Evolutionary conservation across 1,140 invertebrate species (phyloP), one percentile per base, ranked within the genome.

Genomic region (Eurosta solidaginis): DNA sequence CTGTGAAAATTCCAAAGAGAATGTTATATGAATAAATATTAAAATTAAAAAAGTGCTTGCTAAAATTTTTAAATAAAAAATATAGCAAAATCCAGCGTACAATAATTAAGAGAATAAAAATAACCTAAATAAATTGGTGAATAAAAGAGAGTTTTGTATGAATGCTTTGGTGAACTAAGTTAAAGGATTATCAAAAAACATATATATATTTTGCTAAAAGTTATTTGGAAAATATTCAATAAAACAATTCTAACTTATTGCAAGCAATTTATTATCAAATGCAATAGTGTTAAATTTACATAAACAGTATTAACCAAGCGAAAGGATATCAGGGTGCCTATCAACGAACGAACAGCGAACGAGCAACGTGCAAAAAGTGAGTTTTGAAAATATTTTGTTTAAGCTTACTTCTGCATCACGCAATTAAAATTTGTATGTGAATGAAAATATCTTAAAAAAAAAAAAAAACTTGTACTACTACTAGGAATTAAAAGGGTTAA

Each of bases 321-420:
- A 14, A 29, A 68, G 59, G 59, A 68, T 68, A 68, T 40, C 59
- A 36, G 7, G 33, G 27, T 68, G 59, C 9, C 33, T 54, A 10
- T 12, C 59, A 25, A 33, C 36, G 9, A 27, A 73, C 5, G 29
- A 0, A 17, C 29, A 54, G 47, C 27, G 2, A 7, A 0, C 20
- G 74, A 14, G 50, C n/a, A 76, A 54, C 36, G 33, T 42, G 22
- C 29, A 52, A 76, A 25, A 76, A 76, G 74, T 76, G 74, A 76
- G 74, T 76, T 45, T 52, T 76, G 17, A 12, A 22, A 10, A 20
- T 10, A 40, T 33, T 20, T 68, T 9, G 7, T n/a, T 1, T 52
- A 52, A 20, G 12, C 25, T 52, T 25, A 25, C 44, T 45, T 45
- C 42, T 74, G 1, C 1, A 40, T 1, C 4, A 25, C 14, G 12